Conservation (phyloP, 2,113 vertebrate species). For the Corythornis madagascariensis region DNA sequence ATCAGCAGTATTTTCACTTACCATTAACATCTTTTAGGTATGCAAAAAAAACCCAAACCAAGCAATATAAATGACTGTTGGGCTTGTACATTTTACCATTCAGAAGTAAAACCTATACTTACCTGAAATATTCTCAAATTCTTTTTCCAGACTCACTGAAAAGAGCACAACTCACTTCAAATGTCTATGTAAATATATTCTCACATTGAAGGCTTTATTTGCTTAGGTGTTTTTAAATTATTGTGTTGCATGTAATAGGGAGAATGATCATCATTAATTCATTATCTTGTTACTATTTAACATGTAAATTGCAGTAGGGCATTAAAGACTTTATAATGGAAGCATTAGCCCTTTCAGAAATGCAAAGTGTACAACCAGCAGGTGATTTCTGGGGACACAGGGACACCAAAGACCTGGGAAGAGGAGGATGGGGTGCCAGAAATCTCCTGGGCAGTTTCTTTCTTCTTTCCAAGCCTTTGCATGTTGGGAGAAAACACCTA, state of each 20-base stretch:
- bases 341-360: neutral
- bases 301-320: neutral
- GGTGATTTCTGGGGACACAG: neutral
- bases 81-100: neutral
- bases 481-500: neutral
- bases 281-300: neutral
- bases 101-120: neutral
- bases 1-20: neutral
- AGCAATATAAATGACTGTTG: neutral
- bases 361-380: neutral
- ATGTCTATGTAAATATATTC: neutral
- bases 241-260: neutral
- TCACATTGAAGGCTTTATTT: neutral
- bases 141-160: neutral
- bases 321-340: neutral
- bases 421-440: neutral
- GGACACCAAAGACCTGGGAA: neutral
- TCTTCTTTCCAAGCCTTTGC: neutral
- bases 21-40: neutral
- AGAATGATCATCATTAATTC: conserved; percentile 1
- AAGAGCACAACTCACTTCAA: neutral
- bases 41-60: neutral
- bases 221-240: neutral
- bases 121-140: neutral
- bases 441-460: neutral